Evolutionary conservation across 2,113 vertebrate genomes (phyloP).

Genomic region (Lethenteron camtschaticum): DNA sequence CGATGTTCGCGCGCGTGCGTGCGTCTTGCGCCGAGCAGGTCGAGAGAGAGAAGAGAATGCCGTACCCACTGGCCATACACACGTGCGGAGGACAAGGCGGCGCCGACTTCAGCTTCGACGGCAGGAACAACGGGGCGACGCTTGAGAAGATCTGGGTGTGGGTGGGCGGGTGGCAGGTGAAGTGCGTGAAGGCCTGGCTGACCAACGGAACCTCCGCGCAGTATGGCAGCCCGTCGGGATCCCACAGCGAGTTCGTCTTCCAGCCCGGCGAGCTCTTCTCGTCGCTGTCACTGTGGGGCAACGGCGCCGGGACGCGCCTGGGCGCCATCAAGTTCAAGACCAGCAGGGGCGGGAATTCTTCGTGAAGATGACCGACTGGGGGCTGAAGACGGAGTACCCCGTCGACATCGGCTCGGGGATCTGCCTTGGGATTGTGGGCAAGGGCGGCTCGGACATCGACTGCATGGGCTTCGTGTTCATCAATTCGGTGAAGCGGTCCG

Average conservation of each 20-base stretch:
- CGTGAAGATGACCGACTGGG: slow-evolving; percentile 11
- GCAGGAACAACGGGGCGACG: slow-evolving; percentile 9
- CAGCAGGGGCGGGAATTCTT: slow-evolving; percentile 9
- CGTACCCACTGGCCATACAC: too few species aligned
- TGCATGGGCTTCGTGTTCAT: slow-evolving; percentile 11
- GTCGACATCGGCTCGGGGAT: slow-evolving; percentile 13
- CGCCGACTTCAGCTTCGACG: not conserved
- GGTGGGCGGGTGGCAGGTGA: slow-evolving; percentile 12
- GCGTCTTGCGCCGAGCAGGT: too few species aligned
- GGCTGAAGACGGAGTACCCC: slow-evolving; percentile 10
- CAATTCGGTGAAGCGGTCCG: slow-evolving; percentile 10
- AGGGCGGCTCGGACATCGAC: slow-evolving; percentile 9
- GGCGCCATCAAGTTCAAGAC: slow-evolving; percentile 15
- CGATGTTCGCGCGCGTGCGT: not conserved
- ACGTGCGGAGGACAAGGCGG: slow-evolving; percentile 8
- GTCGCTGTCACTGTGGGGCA: slow-evolving; percentile 14
- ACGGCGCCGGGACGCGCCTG: slow-evolving; percentile 12
- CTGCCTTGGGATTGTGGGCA: slow-evolving; percentile 12
- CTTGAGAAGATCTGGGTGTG: slow-evolving; percentile 12
- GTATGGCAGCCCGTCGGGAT: slow-evolving; percentile 7
- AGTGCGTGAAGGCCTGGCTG: slow-evolving; percentile 10
- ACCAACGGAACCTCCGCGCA: slow-evolving; percentile 4
- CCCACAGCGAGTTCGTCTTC: slow-evolving; percentile 11
- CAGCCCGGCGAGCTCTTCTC: slow-evolving; percentile 11
- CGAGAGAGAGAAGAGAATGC: too few species aligned